Evolutionary conservation across 2,797 vertebrate genomes (phyloP), one percentile per base, ranked within the genome.

Genomic region (Periophthalmus magnuspinnatus): DNA sequence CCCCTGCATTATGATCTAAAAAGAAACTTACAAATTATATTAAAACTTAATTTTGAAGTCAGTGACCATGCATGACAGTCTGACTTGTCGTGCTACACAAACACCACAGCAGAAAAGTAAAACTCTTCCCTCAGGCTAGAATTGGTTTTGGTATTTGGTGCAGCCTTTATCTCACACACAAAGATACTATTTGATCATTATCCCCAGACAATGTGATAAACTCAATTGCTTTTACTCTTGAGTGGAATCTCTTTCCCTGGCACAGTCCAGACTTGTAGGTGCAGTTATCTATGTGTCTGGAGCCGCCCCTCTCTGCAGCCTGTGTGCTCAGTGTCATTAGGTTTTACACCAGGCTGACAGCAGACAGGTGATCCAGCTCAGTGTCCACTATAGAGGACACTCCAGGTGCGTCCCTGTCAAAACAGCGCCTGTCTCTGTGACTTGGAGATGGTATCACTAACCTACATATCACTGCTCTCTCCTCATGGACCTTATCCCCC

Each of bases 381-480:
- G 13, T 50, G 63, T 65, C 63, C 63, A 65, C 63, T 65, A 65
- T 28, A 65, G 63, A 65, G 63, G 63, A 65, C 63, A 65, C 63
- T 65, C 28, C 24, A 65, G 63, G 47, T 65, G 50, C 63, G 41
- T 65, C 45, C 62, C 62, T 65, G 63, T 65, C 63, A 65, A 65
- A 65, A 65, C 47, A 65, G 24, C 47, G 47, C 33, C 63, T 65
- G 63, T 50, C 63, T 65, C 45, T 2, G 63, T 65, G 45, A 65
- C 63, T 50, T 24, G 47, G 24, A 28, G 63, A 65, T 65, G 45
- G 16, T 65, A 65, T 65, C 63, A 65, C 63, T 65, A 65, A 52
- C 28, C 63, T 65, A 65, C 63, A 65, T 65, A 32, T 50, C 47
- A 50, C 63, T 50, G 63, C 47, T 33, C 6, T 28, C 28, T 52